Base-by-base conservation (phyloP, 2,888 invertebrate genomes). In the Plagodis dolabraria region DNA sequence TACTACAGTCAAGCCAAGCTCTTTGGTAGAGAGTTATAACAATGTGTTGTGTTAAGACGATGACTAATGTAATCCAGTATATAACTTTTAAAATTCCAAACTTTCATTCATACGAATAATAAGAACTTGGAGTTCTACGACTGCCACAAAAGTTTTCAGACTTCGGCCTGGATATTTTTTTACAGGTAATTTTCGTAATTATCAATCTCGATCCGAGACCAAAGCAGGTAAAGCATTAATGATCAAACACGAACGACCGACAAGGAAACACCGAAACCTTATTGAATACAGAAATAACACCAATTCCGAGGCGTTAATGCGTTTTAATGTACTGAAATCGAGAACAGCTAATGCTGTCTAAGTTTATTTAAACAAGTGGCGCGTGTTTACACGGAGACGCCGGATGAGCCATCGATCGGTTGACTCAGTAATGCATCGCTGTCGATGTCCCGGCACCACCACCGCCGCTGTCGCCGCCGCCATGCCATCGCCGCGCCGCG, bases 311-410 rank as follows among this genome's bases (percentile, higher is more conserved):
- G 89, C 89, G 89, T 89, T 92, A 91, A 90, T 89, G 92, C 86
- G 89, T 90, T 90, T 87, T 90, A 90, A 91, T 90, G 90, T 87
- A 86, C 86, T 91, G 90, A 84, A 90, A 91, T 88, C 88, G 91
- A 90, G 90, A 89, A 79, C 85, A 80, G 87, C 89, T 92, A 91
- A 92, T 92, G 92, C 89, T 75, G 83, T 75, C 75, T 76, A 82
- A 79, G 92, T 91, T 91, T 91, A 90, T 91, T 91, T 91, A 85
- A 86, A 92, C 92, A 92, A 92, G 92, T 90, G 92, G 89, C 89
- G 83, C 82, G 83, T 92, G 92, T 92, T 92, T 92, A 91, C 87
- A 65, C 55, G 77, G 77, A 80, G 79, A 79, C 86, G 89, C 87
- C 91, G 89, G 90, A 90, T 89, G 87, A 87, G 82, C 79, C 87